phyloP scores from a whole-genome alignment of 2,113 vertebrate species.

The Trichomycterus rosablanca region DNA sequence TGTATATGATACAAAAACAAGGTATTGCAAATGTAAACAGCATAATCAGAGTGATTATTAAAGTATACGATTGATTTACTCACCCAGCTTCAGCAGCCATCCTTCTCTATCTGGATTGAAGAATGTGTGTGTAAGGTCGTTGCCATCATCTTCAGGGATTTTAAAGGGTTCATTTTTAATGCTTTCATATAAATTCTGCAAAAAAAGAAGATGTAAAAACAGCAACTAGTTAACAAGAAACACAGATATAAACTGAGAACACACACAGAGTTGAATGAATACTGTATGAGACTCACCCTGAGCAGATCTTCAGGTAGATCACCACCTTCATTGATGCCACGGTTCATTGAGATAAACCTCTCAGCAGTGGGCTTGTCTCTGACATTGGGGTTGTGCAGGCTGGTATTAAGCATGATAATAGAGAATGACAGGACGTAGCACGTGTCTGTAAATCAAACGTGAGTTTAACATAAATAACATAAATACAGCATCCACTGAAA shows the following conservation, averaged over 20 bases:
- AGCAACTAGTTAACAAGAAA: neutral
- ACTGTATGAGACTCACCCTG: constrained; percentile 78
- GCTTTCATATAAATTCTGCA: constrained; percentile 96
- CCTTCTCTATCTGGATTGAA: constrained; percentile 98
- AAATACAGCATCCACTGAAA: too few species aligned
- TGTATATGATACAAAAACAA: too few species aligned
- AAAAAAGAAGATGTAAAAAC: constrained; percentile 8
- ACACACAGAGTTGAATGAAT: too few species aligned
- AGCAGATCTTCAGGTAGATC: constrained; percentile 95
- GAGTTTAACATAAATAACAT: neutral
- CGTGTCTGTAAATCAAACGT: constrained; percentile 73
- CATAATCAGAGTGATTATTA: too few species aligned
- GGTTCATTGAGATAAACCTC: constrained; percentile 96
- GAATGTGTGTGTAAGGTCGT: constrained; percentile 96
- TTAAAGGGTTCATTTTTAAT: constrained; percentile 99
- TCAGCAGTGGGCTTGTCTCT: constrained; percentile 92
- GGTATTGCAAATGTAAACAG: too few species aligned
- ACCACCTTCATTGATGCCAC: constrained; percentile 94
- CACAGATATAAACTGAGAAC: too few species aligned
- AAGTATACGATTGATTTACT: too few species aligned
- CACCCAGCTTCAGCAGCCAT: constrained; percentile 96
- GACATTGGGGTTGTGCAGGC: constrained; percentile 95
- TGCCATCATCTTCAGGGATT: constrained; percentile 97
- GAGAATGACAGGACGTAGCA: constrained; percentile 95
- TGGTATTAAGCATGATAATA: constrained; percentile 98